Conservation (phyloP, 2,113 vertebrate genomes). For the Carassius gibelio region DNA sequence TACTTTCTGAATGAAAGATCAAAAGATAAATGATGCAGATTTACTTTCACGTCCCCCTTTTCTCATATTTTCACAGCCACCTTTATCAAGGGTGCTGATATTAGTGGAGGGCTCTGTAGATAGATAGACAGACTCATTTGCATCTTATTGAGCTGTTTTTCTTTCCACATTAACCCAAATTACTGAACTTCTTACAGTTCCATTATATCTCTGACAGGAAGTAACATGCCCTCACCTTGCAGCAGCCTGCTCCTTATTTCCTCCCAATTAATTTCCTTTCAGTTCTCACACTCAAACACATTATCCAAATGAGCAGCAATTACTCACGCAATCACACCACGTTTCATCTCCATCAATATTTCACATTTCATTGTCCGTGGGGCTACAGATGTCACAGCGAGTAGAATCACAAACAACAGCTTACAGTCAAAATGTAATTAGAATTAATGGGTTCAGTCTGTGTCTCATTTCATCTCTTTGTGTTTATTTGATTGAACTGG, state of each 20-base stretch:
- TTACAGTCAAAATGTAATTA: conserved; percentile 62
- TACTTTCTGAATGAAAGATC: too few species aligned
- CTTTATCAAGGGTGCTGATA: too few species aligned
- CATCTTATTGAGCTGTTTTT: neutral
- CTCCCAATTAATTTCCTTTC: conserved; percentile 46
- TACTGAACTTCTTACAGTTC: conserved; percentile 18
- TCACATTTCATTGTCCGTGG: conserved; percentile 40
- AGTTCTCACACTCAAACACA: conserved; percentile 49
- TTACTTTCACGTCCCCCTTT: too few species aligned
- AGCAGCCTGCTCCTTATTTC: conserved; percentile 48
- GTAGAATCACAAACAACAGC: conserved; percentile 63
- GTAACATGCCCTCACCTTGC: conserved; percentile 50
- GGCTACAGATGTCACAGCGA: conserved; percentile 47
- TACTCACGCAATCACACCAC: conserved; percentile 64
- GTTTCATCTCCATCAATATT: conserved; percentile 65
- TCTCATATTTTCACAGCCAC: too few species aligned
- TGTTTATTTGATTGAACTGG: conserved; percentile 27
- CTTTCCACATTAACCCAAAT: neutral
- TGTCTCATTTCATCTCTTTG: conserved; percentile 37
- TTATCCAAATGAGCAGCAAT: conserved; percentile 69
- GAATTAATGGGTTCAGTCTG: conserved; percentile 54
- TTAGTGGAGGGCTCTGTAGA: neutral
- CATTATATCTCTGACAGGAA: conserved; percentile 39
- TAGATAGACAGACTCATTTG: neutral
- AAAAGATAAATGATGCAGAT: too few species aligned